Evolutionary conservation across 2,888 invertebrate genomes (phyloP).

Genomic region (Orthosia incerta): DNA sequence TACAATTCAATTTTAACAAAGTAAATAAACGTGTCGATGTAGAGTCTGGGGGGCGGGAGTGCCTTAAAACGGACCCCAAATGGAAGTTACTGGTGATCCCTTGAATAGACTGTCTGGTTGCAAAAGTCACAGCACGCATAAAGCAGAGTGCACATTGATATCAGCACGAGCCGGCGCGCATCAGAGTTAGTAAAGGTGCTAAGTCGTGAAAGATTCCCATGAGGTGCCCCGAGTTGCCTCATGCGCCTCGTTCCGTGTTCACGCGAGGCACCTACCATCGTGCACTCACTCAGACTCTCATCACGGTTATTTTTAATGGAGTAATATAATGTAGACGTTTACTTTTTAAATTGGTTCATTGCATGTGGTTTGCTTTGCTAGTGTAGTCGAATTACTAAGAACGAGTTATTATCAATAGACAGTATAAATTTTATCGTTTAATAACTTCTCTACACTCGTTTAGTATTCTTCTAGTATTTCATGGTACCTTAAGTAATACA

Average conservation of each 20-base stretch:
- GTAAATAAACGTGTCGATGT: too few species aligned
- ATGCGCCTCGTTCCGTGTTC: constrained; percentile 63
- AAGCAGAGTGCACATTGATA: constrained; percentile 59
- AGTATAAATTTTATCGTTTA: not conserved
- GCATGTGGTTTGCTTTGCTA: not conserved
- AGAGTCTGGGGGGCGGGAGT: too few species aligned
- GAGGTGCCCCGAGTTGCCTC: constrained; percentile 68
- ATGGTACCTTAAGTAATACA: not conserved
- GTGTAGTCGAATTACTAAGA: not conserved
- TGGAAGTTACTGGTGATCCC: too few species aligned
- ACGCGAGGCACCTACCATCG: constrained; percentile 59
- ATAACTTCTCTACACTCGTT: too few species aligned
- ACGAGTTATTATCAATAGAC: too few species aligned
- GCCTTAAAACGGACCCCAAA: too few species aligned
- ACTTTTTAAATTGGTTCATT: not conserved
- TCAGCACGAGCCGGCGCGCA: constrained; percentile 63
- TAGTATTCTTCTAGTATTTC: not conserved
- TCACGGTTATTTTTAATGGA: constrained; percentile 2
- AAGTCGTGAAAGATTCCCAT: constrained; percentile 76
- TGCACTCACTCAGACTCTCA: constrained; percentile 38
- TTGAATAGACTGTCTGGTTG: constrained; percentile 6
- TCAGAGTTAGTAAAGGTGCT: constrained; percentile 28
- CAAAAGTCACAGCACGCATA: constrained; percentile 44
- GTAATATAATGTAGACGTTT: not conserved
- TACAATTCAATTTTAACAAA: too few species aligned